Conservation (phyloP, 2,888 invertebrate genomes). For the Pollenia angustigena region DNA sequence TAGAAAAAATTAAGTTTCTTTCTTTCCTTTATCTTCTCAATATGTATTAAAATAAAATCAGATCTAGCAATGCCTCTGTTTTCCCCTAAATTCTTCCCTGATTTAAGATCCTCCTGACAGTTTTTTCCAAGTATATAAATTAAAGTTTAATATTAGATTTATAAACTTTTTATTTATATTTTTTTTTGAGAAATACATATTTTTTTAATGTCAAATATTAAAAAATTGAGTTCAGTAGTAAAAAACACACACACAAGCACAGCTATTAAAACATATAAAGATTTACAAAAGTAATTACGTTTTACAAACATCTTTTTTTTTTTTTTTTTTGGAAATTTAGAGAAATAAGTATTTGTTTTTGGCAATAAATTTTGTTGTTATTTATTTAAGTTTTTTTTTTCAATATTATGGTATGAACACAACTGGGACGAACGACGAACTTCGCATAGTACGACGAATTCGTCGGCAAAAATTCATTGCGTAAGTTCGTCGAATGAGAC, state of each 20-base stretch:
- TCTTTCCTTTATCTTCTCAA: no score
- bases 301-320: constrained; percentile 47
- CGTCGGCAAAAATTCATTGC: no score
- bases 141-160: constrained; percentile 49
- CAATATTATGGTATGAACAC: no score
- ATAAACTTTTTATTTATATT: constrained; percentile 33
- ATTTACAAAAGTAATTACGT: constrained; percentile 62
- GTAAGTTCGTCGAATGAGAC: no score
- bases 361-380: constrained; percentile 54
- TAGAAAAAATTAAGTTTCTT: no score
- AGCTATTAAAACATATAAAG: background rate
- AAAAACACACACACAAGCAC: constrained; percentile 2
- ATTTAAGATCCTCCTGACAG: background rate
- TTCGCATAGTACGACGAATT: no score
- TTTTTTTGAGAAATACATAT: constrained; percentile 53
- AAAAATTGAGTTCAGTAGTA: constrained; percentile 67
- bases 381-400: constrained; percentile 23
- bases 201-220: constrained; percentile 69
- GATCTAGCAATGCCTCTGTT: background rate
- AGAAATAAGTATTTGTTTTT: constrained; percentile 7
- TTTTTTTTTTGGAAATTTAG: constrained; percentile 43
- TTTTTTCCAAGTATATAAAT: constrained; percentile 45
- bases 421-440: no score
- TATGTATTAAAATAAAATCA: no score
- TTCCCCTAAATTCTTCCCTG: background rate